Base-by-base conservation (phyloP, 2,797 vertebrate species). In the Falco novaeseelandiae region DNA sequence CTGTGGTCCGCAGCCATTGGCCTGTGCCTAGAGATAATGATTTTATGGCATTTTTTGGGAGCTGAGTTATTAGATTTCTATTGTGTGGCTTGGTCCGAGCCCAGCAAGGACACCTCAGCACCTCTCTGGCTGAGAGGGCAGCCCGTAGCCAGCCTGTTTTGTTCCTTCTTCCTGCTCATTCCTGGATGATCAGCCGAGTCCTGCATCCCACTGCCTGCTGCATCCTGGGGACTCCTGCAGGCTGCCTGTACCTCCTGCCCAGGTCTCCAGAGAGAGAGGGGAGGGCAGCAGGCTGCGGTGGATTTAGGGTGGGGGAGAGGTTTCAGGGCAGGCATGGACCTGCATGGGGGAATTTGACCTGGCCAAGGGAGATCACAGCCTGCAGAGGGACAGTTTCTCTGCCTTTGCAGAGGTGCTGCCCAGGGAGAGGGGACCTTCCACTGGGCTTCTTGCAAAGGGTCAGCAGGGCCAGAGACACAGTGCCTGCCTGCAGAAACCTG, bases 201-300 rank as follows among this genome's bases (percentile, higher is more conserved):
- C 74, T 46, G 34, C 52, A 40, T 46, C 72, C 63, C 8, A 0
- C 29, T 76, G 26, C 58, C 38, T 22, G 14, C 70, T 63, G 38
- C 38, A 54, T 38, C 32, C 57, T 2, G 0, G 30, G n/a, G 32
- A 29, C 17, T 58, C 40, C 25, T 0, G 3, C 8, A 8, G 0
- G 0, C 20, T 26, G n/a, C 38, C 70, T 63, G n/a, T 40, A 6
- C 44, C 55, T 84, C 49, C 61, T 38, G 49, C 34, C 51, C 58
- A 62, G 58, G 4, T 32, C 54, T 83, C 66, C 3, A 2, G 46
- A 14, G 10, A 65, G 51, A 15, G 46, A 54, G 14, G 29, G 52
- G 16, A 77, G 25, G 23, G 52, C 71, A 62, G 29, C 0, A 0
- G 26, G 19, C 20, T 65, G 62, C 30, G 10, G 10, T 34, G 38